Percentiles rank a stretch among this genome's conserved stretches.
Evolutionary conservation across 2,113 vertebrate species (phyloP).

Genomic region (Amazona guildingii): DNA sequence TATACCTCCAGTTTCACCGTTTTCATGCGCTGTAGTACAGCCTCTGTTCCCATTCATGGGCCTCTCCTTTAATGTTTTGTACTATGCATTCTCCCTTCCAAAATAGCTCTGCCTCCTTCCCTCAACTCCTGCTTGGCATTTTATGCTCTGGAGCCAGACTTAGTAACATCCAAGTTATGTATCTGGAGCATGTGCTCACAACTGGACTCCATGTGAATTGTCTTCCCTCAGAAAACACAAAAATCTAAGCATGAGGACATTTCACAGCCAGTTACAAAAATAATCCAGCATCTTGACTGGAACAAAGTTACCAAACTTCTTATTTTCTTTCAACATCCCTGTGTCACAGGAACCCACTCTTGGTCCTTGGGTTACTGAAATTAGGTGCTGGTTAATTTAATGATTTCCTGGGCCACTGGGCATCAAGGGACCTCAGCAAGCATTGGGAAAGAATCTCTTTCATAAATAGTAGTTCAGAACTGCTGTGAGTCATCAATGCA

Average conservation of each 20-base stretch:
- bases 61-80: accelerated
- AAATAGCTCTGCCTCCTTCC: neutral
- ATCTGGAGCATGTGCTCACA: neutral
- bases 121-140: neutral
- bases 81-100: neutral
- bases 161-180: neutral
- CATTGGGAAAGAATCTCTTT: neutral
- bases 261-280: neutral
- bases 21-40: neutral
- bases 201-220: neutral
- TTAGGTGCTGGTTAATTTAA: neutral
- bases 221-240: neutral
- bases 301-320: slow-evolving; percentile 13
- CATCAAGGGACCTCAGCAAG: neutral
- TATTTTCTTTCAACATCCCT: slow-evolving; percentile 6
- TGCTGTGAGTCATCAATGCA: neutral
- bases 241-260: neutral
- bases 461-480: neutral
- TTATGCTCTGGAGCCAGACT: neutral
- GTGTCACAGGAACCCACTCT: neutral
- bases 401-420: neutral
- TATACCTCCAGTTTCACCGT: neutral
- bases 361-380: neutral
- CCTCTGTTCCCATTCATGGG: neutral
- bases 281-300: neutral